Evolutionary conservation across 2,888 invertebrate species (phyloP), one percentile per base, ranked within the genome.

Genomic region (Sminthurinus aureus): DNA sequence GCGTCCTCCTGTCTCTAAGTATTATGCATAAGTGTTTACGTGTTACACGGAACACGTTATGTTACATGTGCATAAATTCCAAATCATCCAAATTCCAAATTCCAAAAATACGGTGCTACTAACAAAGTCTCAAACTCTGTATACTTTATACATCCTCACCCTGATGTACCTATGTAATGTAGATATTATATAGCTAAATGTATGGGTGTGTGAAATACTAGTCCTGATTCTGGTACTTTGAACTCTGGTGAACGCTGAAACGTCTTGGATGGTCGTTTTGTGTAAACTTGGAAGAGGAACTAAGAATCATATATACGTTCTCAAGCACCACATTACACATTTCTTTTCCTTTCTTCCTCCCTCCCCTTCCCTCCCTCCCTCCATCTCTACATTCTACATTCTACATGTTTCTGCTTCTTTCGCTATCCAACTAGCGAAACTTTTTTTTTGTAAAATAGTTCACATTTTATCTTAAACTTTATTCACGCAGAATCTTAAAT

Each of bases 401-500:
- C 22, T 22, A 77, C 38, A 38, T 6, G 6, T 38, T 38, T 38
- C 38, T 38, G 3, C 38, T 38, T 38, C 38, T 38, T 38, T 38
- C 38, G 38, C 38, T 38, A 38, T 38, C 6, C 38, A 38, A 38
- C 38, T 24, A 38, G 24, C 52, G 15, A 80, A 80, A 80, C 50
- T 79, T 79, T 79, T 69, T 13, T 51, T 15, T 52, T 52, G 24
- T 71, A 80, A 50, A 80, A 80, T 52, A 71, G 52, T 71, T 71
- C 80, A 71, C 73, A 69, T 80, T 80, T 80, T 67, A 52, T 69
- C 80, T 80, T 80, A 69, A 80, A 38, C 80, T 80, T 71, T 52
- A 71, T 73, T 80, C 80, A 80, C 52, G 71, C 51, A 71, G 71
- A 80, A 80, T 80, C 69, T 80, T 71, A 80, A 80, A 80, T 51